Evolutionary conservation across 2,888 invertebrate species (phyloP), one percentile per base, ranked within the genome.

Genomic region (Eueremaeus valkanovi): DNA sequence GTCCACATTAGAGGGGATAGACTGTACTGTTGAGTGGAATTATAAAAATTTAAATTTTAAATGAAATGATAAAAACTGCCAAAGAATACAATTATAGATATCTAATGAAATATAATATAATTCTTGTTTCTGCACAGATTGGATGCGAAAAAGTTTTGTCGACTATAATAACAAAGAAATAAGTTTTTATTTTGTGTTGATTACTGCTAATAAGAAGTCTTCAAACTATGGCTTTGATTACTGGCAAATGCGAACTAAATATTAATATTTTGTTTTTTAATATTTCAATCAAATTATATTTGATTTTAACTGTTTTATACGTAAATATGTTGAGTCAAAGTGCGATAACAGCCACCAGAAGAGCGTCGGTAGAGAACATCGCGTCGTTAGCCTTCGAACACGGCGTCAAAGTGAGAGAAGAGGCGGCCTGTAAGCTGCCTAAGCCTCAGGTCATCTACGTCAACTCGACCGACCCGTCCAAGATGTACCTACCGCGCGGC

Each of bases 401-500:
- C 80, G 84, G 83, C 45, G 79, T 83, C 31, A 83, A 82, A 76
- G 85, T 87, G 74, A 81, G 82, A 27, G 82, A 81, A 77, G 86
- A 88, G 78, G 88, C 87, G 58, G 86, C 86, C 79, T 92, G 92
- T 81, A 85, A 86, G 70, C 85, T 85, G 80, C 94, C 94, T 0
- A 89, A 89, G 78, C 89, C 90, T 1, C 76, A 78, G 74, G 89
- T 93, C 82, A 87, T 93, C 73, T 87, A 89, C 68, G 90, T 93
- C 24, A 80, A 81, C 29, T 89, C 90, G 73, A 86, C 89, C 33
- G 88, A 89, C 77, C 86, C 89, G 2, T 87, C 89, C 78, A 91
- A 90, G 79, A 87, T 88, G 27, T 94, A 92, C 85, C 86, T 89
- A 81, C 95, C 95, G 0, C 90, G 90, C 72, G 94, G 93, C 82